phyloP scores from a whole-genome alignment of 2,113 vertebrate genomes.

The Crotalus tigris region DNA sequence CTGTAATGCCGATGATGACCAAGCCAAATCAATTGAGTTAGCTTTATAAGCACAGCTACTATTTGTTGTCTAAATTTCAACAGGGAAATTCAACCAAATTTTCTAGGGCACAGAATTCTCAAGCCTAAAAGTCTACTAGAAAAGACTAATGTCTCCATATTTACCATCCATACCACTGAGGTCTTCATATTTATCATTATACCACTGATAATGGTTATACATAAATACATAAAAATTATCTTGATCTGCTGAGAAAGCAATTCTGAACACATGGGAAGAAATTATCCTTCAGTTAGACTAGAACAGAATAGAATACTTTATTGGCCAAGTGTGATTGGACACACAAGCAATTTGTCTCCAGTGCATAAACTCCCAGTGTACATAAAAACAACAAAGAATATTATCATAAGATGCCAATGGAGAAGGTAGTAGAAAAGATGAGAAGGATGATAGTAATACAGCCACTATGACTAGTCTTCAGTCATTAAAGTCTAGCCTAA shows the following conservation, averaged over 20 bases:
- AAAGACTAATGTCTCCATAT: background rate
- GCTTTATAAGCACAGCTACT: background rate
- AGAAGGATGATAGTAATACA: too few species aligned
- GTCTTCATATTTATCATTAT: background rate
- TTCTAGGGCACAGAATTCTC: background rate
- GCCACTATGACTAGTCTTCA: background rate
- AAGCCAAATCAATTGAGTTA: background rate
- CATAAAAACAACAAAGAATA: too few species aligned
- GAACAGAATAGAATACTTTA: too few species aligned
- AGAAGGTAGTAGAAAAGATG: too few species aligned
- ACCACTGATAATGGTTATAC: background rate
- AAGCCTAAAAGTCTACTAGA: background rate
- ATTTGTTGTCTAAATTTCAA: background rate
- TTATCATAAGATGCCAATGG: too few species aligned
- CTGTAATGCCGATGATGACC: background rate
- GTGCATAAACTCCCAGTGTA: too few species aligned
- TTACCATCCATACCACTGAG: background rate
- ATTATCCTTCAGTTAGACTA: background rate
- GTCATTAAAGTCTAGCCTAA: background rate
- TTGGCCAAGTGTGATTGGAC: too few species aligned
- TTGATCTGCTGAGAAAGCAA: background rate
- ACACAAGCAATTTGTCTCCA: too few species aligned
- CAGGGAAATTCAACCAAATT: background rate
- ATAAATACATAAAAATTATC: background rate
- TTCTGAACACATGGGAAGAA: background rate